Percentiles rank a stretch among this genome's conserved stretches.
These are phyloP conservation scores for Mythimna vitellina DNA, from an alignment of 2,888 invertebrate genomes.

Conservation along the genomic window DNA sequence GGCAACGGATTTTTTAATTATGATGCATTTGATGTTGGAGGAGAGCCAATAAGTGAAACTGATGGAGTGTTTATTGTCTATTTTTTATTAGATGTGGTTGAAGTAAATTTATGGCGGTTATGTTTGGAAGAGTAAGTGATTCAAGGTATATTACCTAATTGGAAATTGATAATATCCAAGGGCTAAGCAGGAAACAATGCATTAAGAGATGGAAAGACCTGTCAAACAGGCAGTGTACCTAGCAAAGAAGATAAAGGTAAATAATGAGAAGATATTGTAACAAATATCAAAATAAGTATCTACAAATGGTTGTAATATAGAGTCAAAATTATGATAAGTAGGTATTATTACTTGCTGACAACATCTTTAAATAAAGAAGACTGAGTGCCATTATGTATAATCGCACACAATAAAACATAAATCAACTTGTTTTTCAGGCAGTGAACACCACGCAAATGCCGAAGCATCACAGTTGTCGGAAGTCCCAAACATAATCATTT, in stretches of 20 bases:
- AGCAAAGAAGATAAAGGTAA: not conserved
- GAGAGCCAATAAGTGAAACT: conserved; percentile 79
- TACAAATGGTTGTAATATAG: not conserved
- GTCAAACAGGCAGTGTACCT: not conserved
- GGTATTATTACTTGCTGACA: conserved; percentile 50
- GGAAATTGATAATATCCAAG: not conserved
- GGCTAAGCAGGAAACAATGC: not conserved
- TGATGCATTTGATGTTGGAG: conserved; percentile 81
- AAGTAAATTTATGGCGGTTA: not conserved
- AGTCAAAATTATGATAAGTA: not conserved
- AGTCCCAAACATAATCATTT: conserved; percentile 82
- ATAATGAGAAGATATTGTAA: not conserved
- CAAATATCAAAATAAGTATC: not conserved
- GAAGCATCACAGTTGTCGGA: conserved; percentile 77
- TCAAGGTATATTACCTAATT: too few relatives aligned
- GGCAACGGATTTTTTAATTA: conserved; percentile 76
- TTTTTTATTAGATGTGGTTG: conserved; percentile 56
- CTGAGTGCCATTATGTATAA: conserved; percentile 37
- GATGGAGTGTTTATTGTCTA: conserved; percentile 46
- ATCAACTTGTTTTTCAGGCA: conserved; percentile 67
- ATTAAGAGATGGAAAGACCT: too few relatives aligned
- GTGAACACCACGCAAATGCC: conserved; percentile 64
- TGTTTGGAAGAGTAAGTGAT: not conserved
- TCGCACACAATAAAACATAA: conserved; percentile 52
- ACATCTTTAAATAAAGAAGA: conserved; percentile 38